Percentiles rank a stretch among this genome's conserved stretches.
These are phyloP conservation scores for Raja brachyura DNA, from an alignment of 2,113 vertebrate species.

Conservation along the genomic window DNA sequence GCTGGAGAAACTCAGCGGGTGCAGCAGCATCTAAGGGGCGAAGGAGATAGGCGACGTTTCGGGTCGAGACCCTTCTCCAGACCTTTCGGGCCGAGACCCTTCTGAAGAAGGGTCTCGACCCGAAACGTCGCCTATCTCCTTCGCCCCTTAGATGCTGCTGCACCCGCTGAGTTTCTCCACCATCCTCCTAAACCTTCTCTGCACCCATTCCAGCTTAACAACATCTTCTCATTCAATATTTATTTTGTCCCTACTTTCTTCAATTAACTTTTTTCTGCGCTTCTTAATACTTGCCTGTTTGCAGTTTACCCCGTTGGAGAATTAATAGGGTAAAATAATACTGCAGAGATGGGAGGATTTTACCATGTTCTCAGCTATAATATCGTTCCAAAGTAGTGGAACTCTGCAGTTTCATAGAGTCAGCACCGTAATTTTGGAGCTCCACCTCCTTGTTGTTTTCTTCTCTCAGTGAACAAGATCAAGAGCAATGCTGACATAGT, in stretches of 20 bases:
- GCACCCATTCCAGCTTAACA: too few species aligned
- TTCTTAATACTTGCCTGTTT: background rate
- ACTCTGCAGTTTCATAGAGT: background rate
- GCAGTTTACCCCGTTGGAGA: background rate
- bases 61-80: too few species aligned
- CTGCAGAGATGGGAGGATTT: background rate
- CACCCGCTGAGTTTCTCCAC: too few species aligned
- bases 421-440: background rate
- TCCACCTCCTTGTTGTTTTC: slow-evolving; percentile 39
- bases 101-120: too few species aligned
- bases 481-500: background rate
- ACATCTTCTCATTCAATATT: background rate
- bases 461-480: slow-evolving; percentile 3
- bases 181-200: too few species aligned
- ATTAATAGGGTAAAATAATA: background rate
- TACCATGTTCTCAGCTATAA: background rate
- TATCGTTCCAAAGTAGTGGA: background rate
- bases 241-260: background rate
- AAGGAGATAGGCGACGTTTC: too few species aligned
- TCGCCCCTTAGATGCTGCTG: too few species aligned
- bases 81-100: too few species aligned
- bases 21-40: too few species aligned
- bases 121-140: too few species aligned
- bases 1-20: too few species aligned
- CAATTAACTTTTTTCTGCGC: background rate